A percentile compares a stretch with the other conserved stretches of the same genome.
These are phyloP conservation scores for Callocephalon fimbriatum DNA, from an alignment of 2,113 vertebrate species.

Conservation along the genomic window DNA sequence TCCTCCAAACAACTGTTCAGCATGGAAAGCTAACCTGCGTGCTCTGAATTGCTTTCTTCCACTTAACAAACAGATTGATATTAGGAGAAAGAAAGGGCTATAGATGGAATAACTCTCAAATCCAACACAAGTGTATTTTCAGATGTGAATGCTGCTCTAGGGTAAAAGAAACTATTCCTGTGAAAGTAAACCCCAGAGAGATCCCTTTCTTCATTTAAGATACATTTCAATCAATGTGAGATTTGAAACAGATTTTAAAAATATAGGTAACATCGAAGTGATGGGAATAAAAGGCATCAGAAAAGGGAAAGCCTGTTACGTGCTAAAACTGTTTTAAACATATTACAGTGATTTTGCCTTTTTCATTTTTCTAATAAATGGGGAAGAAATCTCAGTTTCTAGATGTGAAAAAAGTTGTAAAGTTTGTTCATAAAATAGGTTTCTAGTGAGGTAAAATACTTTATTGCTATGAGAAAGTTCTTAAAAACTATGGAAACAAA, in stretches of 20 bases:
- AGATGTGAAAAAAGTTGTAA: background rate
- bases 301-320: background rate
- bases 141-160: background rate
- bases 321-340: background rate
- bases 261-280: background rate
- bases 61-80: background rate
- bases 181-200: background rate
- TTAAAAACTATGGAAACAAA: background rate
- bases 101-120: background rate
- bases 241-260: background rate
- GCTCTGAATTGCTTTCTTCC: background rate
- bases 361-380: background rate
- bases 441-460: background rate
- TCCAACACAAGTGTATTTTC: background rate
- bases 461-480: background rate
- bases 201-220: background rate
- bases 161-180: background rate
- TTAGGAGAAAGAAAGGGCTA: fast-evolving
- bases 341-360: background rate
- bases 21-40: background rate
- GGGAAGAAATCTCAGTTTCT: background rate
- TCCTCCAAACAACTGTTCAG: background rate
- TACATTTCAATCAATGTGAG: background rate
- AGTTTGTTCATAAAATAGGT: background rate
- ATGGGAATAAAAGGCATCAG: background rate